Base-by-base conservation (phyloP, 2,888 invertebrate species). In the Stenodema calcarata region DNA sequence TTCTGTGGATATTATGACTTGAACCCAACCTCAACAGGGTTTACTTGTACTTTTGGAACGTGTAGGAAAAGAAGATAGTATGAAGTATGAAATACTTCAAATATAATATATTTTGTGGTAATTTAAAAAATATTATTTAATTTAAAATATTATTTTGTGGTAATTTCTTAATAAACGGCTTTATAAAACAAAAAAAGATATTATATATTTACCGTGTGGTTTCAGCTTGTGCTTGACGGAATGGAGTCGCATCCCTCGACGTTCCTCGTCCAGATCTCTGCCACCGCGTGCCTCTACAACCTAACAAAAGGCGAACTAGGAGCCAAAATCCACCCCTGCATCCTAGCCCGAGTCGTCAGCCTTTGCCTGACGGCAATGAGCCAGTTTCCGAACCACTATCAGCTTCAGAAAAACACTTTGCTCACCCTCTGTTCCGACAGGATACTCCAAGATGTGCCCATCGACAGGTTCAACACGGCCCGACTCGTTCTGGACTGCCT, bases 221-320 rank as follows among this genome's bases (percentile, higher is more conserved):
- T 84, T 41, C 82, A 90, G 90, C 87, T 91, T 83, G 90, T 91
- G 16, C 87, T 90, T 35, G 89, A 89, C 80, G 90, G 90, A n/a
- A 92, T 92, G 92, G 90, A 90, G 88, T 90, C 91, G 27, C 93
- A 94, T 90, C 91, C 92, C 6, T 91, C 91, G 75, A 92, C 92
- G 89, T 93, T 94, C 88, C 93, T 94, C 18, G 94, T 95, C 27
- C 95, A 95, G 91, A 94, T 95, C 93, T 95, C 95, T 16, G 95
- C 94, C 16, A 95, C 95, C 2, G 95, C 95, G 23, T 95, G 95
- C 90, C 92, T 95, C 27, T 95, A 95, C 90, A 95, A 95, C 91
- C 92, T 95, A 82, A 94, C 95, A 0, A 93, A 94, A 89, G 94
- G 93, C 27, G 94, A 94, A 89, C 90, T 94, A 11, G 93, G 94